These are phyloP conservation scores for Lycodopsis pacificus DNA, from an alignment of 2,797 vertebrate species.

Conservation along the genomic window DNA sequence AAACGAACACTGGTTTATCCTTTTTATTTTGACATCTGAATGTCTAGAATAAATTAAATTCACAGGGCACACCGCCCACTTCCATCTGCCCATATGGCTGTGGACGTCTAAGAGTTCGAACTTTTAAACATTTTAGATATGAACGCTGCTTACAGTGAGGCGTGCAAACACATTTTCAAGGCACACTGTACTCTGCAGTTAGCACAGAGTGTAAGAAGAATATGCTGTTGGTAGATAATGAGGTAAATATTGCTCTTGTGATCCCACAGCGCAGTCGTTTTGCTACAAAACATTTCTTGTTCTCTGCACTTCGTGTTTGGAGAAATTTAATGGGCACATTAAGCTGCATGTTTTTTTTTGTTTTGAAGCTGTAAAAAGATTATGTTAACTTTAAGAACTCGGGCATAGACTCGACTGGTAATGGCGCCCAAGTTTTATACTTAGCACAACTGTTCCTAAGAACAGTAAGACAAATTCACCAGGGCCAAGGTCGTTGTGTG, in stretches of 20 bases:
- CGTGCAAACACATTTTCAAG: conserved; percentile 32
- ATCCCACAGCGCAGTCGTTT: conserved; percentile 35
- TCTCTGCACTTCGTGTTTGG: conserved; percentile 22
- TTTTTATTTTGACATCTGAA: conserved; percentile 29
- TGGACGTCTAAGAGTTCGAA: conserved; percentile 29
- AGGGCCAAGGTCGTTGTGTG: conserved; percentile 17
- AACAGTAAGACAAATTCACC: not conserved
- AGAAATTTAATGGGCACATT: conserved; percentile 21
- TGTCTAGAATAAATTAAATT: conserved; percentile 37
- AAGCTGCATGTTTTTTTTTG: conserved; percentile 9
- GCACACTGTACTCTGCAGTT: conserved; percentile 5
- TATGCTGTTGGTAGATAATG: conserved; percentile 37
- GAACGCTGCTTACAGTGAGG: conserved; percentile 15
- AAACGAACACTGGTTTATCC: conserved; percentile 12
- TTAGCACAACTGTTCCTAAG: not conserved
- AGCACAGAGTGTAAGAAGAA: conserved; percentile 25
- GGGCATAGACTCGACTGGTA: not conserved
- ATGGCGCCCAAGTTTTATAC: not conserved
- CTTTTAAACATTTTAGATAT: conserved; percentile 27
- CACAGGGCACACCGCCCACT: conserved; percentile 39
- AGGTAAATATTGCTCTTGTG: conserved; percentile 42
- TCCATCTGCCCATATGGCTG: conserved; percentile 43
- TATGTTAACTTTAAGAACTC: not conserved
- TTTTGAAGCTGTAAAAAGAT: conserved; percentile 3
- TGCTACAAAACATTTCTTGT: conserved; percentile 29